Conservation (phyloP, 2,113 vertebrate genomes). For the Eclectus roratus region DNA sequence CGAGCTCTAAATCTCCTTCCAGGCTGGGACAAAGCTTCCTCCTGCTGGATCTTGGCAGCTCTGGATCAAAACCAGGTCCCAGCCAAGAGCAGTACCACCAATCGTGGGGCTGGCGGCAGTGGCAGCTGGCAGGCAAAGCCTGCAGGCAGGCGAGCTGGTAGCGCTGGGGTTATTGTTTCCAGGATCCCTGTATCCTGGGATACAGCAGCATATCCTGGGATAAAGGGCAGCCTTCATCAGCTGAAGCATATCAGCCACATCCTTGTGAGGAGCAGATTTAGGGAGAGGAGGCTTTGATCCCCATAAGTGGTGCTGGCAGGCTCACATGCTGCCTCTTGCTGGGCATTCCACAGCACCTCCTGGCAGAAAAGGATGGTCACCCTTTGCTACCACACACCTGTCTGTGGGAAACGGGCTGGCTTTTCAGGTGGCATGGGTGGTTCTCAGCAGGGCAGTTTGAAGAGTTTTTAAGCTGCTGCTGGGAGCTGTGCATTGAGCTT, state of each 20-base stretch:
- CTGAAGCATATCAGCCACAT: fast-evolving
- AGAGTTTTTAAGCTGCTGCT: background rate
- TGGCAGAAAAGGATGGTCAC: fast-evolving
- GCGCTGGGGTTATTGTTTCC: background rate
- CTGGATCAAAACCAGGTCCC: background rate
- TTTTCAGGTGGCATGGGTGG: background rate
- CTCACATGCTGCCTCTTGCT: fast-evolving
- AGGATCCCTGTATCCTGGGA: background rate
- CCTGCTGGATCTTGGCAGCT: background rate
- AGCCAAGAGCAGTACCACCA: background rate
- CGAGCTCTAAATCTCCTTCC: conserved; percentile 41
- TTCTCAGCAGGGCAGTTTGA: background rate
- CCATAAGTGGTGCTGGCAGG: fast-evolving
- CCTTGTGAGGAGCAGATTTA: background rate
- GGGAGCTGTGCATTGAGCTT: background rate
- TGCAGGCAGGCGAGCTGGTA: background rate
- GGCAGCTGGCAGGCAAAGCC: background rate
- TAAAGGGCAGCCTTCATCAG: background rate
- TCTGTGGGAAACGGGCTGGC: fast-evolving
- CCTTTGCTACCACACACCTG: fast-evolving
- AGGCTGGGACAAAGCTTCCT: conserved; percentile 52
- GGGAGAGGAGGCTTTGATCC: background rate
- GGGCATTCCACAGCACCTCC: background rate
- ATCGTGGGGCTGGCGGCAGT: background rate
- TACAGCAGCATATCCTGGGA: too few species aligned